These are phyloP conservation scores for Rhabdomys dilectus DNA, from an alignment of 2,113 vertebrate species.

Conservation along the genomic window DNA sequence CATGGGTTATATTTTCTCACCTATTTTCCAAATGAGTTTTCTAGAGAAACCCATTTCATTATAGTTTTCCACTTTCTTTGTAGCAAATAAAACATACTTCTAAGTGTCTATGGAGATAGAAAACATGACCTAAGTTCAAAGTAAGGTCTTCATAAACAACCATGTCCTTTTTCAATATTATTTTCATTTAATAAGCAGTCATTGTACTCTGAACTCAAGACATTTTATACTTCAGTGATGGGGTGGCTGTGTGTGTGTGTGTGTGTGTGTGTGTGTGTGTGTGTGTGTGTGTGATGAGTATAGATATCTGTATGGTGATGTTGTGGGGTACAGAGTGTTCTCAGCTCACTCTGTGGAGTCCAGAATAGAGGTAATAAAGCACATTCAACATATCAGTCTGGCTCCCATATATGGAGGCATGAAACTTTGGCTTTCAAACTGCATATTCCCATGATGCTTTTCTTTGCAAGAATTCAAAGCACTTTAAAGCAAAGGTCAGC, in stretches of 20 bases:
- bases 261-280: not conserved
- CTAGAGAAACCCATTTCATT: not conserved
- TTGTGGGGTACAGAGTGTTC: not conserved
- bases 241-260: accelerated
- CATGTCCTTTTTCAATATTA: not conserved
- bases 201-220: not conserved
- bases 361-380: accelerated
- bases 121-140: not conserved
- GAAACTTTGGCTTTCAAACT: not conserved
- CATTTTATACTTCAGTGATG: not conserved
- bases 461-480: not conserved
- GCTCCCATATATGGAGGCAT: accelerated
- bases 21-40: not conserved
- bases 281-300: too few species aligned
- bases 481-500: not conserved
- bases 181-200: not conserved
- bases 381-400: accelerated
- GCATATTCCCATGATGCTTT: not conserved
- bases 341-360: not conserved
- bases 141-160: not conserved
- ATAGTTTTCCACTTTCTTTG: not conserved
- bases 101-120: not conserved
- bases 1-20: not conserved
- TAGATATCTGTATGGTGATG: not conserved
- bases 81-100: not conserved